A percentile compares a stretch with the other conserved stretches of the same genome.
phyloP scores from a whole-genome alignment of 2,797 vertebrate species.

The Tokudaia muenninki region DNA sequence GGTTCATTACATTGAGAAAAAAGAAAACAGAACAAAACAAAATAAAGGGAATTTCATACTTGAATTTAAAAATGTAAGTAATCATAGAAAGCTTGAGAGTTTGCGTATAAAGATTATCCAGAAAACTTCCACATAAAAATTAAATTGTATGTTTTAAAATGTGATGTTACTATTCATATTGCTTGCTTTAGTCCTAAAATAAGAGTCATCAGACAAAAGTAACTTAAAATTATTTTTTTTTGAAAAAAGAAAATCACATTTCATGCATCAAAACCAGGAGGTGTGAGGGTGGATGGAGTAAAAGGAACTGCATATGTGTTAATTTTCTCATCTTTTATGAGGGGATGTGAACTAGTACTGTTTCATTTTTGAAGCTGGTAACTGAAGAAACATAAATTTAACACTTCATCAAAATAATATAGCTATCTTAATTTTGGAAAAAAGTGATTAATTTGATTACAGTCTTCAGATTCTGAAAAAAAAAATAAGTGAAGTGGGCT shows the following conservation, averaged over 20 bases:
- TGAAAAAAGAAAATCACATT: neutral
- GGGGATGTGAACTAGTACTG: neutral
- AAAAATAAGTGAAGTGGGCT: no score
- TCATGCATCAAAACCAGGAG: neutral
- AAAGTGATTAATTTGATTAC: neutral
- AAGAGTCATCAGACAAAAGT: neutral
- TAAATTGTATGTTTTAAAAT: no score
- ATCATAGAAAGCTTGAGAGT: neutral
- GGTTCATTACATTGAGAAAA: neutral
- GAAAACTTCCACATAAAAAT: neutral
- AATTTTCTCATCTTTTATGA: constrained; percentile 51
- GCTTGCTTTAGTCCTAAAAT: neutral
- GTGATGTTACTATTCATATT: neutral
- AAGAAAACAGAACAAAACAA: neutral
- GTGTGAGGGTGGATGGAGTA: neutral
- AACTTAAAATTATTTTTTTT: constrained; percentile 1
- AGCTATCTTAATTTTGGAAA: constrained; percentile 12
- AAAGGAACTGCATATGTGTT: constrained; percentile 19
- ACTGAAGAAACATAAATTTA: constrained; percentile 54
- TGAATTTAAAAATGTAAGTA: neutral
- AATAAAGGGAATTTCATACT: neutral
- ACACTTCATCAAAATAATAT: neutral
- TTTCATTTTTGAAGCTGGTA: constrained; percentile 49
- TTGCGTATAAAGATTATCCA: no score
- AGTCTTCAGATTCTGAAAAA: neutral